Evolutionary conservation across 2,113 vertebrate genomes (phyloP).

Genomic region (Toxostoma redivivum): DNA sequence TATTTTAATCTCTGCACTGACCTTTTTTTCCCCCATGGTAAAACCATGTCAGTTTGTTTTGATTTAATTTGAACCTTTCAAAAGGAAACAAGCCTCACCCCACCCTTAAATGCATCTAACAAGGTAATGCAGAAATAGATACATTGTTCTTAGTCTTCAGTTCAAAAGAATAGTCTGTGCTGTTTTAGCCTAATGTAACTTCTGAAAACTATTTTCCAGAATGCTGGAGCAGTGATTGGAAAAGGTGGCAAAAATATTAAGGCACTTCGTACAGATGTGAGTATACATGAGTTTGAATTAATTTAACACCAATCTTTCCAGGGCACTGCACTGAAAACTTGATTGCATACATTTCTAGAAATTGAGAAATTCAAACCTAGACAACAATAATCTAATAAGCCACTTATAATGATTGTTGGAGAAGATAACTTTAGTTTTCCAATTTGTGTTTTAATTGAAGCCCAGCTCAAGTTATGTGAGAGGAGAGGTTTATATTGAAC

Average conservation of each 20-base stretch:
- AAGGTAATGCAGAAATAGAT: neutral
- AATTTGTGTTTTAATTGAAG: constrained; percentile 51
- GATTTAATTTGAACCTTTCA: neutral
- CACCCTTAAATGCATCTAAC: neutral
- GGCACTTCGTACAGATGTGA: constrained; percentile 97
- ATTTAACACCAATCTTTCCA: constrained; percentile 38
- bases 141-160: neutral
- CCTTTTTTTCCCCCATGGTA: neutral
- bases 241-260: constrained; percentile 99
- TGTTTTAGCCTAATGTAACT: neutral
- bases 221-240: constrained; percentile 98
- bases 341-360: constrained; percentile 53
- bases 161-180: neutral
- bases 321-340: neutral
- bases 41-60: neutral
- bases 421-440: constrained; percentile 21
- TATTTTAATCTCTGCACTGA: neutral
- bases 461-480: neutral
- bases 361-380: constrained; percentile 30
- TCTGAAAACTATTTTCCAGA: constrained; percentile 73
- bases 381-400: constrained; percentile 22
- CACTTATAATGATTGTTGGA: constrained; percentile 38
- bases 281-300: constrained; percentile 76
- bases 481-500: constrained; percentile 40
- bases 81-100: neutral